Conservation (phyloP, 2,797 vertebrate species). For the Peromyscus aztecus region DNA sequence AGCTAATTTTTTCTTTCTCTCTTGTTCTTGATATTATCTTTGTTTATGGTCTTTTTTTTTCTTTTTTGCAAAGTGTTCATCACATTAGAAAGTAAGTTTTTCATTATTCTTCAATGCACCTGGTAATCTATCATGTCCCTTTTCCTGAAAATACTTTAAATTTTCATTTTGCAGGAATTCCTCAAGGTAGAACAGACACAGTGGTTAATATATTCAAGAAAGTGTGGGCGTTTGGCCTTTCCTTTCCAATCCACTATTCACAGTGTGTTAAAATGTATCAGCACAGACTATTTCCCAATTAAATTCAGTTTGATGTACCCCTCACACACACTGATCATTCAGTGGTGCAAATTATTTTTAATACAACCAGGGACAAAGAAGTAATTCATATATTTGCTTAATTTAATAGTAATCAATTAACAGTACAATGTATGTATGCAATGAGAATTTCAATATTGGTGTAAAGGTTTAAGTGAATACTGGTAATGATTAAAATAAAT, state of each 20-base stretch:
- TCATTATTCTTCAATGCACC: neutral
- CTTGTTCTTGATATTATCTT: neutral
- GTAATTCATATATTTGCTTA: neutral
- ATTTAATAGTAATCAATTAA: neutral
- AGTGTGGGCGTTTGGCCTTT: rapidly evolving
- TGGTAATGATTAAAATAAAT: neutral
- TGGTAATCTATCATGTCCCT: neutral
- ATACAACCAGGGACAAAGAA: neutral
- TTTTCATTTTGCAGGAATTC: neutral
- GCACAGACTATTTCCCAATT: neutral
- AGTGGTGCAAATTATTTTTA: neutral
- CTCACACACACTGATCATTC: neutral
- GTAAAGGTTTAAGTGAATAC: neutral
- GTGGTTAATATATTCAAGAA: rapidly evolving
- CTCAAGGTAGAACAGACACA: neutral
- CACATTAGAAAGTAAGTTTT: neutral
- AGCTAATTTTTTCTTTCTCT: neutral
- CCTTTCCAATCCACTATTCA: neutral
- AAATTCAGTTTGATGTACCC: neutral
- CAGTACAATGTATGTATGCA: neutral
- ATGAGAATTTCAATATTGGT: neutral
- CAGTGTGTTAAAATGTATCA: neutral
- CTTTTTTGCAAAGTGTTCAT: neutral
- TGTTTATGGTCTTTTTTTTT: neutral
- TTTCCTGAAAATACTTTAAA: conserved; percentile 12